Evolutionary conservation across 2,888 invertebrate genomes (phyloP), one percentile per base, ranked within the genome.

Genomic region (Chaetogeoica ovagalla): DNA sequence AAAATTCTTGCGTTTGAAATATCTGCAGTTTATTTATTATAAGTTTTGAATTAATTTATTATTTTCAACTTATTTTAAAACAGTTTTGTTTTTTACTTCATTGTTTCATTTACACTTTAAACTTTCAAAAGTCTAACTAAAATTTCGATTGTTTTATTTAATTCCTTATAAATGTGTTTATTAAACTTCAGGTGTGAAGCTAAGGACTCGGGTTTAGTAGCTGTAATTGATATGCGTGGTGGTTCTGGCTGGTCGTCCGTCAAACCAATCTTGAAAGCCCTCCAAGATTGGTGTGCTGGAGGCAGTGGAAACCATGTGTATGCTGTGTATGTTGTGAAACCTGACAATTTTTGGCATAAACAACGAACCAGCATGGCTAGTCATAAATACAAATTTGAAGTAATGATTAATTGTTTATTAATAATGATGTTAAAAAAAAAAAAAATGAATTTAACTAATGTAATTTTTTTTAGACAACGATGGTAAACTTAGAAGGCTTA

Each of bases 331-430:
- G 96, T 99, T 86, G 97, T 98, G 85, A 98, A 98, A 89, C 97
- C 98, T 84, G 98, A 99, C 86, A 98, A 97, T 87, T 98, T 99
- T 89, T 98, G 98, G 98, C 98, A 98, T 88, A 98, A 98, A 88
- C 98, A 98, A 88, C 93, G 97, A 86, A 97, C 97, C 84, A 96
- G 96, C 84, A 91, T 98, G 86, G 96, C 96, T 86, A 95, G 96
- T 88, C 95, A 97, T 88, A 98, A 98, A 90, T 98, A 97, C 89
- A 97, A 97, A 89, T 98, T 98, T 89, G 98, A 98, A 91, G 96
- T 96, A 87, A 88, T 87, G 83, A 55, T 72, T 79, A 17, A 74
- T 48, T 21, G 17, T 65, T 37, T 17, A 30, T 43, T 30, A 30
- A 66, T 59, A 9, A 21, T 59, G 4, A 21, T 19, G 43, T 48